Percentiles rank a stretch among this genome's conserved stretches.
Evolutionary conservation across 2,113 vertebrate genomes (phyloP).

Genomic region (Emberiza fucata): DNA sequence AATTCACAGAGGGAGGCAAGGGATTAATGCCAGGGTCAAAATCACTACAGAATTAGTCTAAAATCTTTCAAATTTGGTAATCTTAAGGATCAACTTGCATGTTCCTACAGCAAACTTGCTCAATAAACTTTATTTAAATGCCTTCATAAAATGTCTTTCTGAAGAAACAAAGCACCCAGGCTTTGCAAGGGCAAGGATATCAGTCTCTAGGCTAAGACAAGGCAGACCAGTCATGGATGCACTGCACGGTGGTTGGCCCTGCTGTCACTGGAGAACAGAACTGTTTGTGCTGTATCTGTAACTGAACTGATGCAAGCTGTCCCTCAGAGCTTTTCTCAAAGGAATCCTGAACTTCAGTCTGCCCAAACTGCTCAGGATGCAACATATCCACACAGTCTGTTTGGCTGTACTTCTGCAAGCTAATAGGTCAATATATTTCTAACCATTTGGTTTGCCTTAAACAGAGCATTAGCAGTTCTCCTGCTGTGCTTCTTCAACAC

Average conservation of each 20-base stretch:
- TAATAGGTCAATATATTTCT: neutral
- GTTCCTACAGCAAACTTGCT: neutral
- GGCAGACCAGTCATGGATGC: neutral
- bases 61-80: neutral
- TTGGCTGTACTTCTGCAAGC: neutral
- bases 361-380: neutral
- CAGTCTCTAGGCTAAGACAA: neutral
- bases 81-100: neutral
- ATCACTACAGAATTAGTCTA: neutral
- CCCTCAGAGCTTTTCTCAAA: neutral
- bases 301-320: neutral
- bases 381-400: accelerated
- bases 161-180: neutral
- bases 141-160: neutral
- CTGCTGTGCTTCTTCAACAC: neutral
- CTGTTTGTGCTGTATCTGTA: neutral
- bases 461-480: neutral
- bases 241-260: accelerated
- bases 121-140: neutral
- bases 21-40: neutral
- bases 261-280: neutral
- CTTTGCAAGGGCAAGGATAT: neutral
- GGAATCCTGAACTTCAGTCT: neutral
- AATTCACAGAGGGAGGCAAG: neutral
- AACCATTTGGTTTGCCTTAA: neutral